Conservation (phyloP, 2,797 vertebrate genomes). For the Sebastes iracundus region DNA sequence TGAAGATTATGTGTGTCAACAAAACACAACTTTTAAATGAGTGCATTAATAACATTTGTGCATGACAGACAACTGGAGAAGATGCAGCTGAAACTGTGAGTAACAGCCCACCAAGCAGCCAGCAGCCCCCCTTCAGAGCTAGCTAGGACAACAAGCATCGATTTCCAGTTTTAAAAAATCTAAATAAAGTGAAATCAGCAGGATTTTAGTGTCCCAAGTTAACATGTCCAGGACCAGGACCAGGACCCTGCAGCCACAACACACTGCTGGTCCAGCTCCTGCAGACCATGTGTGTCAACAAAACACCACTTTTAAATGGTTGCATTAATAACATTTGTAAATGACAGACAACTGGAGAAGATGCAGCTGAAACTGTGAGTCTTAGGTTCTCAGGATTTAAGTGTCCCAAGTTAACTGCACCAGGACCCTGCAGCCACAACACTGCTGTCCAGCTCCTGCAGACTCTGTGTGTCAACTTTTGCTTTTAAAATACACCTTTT, state of each 20-base stretch:
- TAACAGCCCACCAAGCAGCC: too few relatives aligned
- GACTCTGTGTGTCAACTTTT: too few relatives aligned
- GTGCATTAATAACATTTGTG: too few relatives aligned
- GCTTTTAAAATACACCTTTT: too few relatives aligned
- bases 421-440: too few relatives aligned
- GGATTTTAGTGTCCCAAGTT: slow-evolving; percentile 7
- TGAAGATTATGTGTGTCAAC: background rate
- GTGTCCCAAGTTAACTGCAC: background rate
- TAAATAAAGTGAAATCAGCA: slow-evolving; percentile 1
- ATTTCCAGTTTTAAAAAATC: background rate
- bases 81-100: background rate
- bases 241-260: slow-evolving; percentile 40
- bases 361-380: too few relatives aligned
- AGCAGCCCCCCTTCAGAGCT: too few relatives aligned
- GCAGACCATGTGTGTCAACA: too few relatives aligned
- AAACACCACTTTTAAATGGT: background rate
- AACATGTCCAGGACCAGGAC: background rate
- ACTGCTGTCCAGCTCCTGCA: too few relatives aligned
- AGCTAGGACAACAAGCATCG: background rate
- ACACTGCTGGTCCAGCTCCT: background rate
- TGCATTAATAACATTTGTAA: too few relatives aligned
- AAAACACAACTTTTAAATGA: background rate
- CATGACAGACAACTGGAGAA: background rate
- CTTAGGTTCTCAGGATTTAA: slow-evolving; percentile 9
- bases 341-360: too few relatives aligned